These are phyloP conservation scores for Teleogryllus occipitalis DNA, from an alignment of 1,140 invertebrate species.

Conservation along the genomic window DNA sequence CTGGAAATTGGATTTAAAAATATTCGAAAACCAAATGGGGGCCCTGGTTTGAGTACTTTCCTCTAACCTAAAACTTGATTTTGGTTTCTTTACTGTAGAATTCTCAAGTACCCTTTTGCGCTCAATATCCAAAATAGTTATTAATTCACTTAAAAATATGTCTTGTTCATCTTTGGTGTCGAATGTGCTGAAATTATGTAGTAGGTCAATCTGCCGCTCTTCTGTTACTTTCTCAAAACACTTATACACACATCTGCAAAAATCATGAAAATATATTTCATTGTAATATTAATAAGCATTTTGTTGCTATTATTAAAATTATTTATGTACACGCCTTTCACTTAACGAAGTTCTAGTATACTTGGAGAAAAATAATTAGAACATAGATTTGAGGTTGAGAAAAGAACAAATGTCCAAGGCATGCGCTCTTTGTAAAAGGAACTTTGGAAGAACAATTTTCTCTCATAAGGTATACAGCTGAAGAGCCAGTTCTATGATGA, in stretches of 20 bases:
- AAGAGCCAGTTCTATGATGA: no score
- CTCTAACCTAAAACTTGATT: no score
- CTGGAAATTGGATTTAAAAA: no score
- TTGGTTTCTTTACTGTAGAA: constrained; percentile 9
- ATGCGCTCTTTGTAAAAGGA: no score
- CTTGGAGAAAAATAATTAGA: constrained; percentile 9
- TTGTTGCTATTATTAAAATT: not conserved
- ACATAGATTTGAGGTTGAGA: not conserved
- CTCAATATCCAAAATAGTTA: not conserved
- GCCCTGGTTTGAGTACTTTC: no score
- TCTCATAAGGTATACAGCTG: no score
- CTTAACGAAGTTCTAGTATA: constrained; percentile 2
- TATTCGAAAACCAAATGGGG: no score
- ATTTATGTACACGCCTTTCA: not conserved
- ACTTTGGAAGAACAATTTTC: no score
- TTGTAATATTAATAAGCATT: not conserved
- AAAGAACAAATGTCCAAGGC: no score
- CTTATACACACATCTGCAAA: not conserved
- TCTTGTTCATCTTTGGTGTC: constrained; percentile 17
- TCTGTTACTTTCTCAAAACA: constrained; percentile 7
- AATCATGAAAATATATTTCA: not conserved
- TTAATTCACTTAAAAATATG: not conserved
- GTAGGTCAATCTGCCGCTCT: not conserved
- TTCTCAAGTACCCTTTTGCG: not conserved
- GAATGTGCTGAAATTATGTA: not conserved